Conservation (phyloP, 1,140 invertebrate genomes). For the Heliothis virescens region DNA sequence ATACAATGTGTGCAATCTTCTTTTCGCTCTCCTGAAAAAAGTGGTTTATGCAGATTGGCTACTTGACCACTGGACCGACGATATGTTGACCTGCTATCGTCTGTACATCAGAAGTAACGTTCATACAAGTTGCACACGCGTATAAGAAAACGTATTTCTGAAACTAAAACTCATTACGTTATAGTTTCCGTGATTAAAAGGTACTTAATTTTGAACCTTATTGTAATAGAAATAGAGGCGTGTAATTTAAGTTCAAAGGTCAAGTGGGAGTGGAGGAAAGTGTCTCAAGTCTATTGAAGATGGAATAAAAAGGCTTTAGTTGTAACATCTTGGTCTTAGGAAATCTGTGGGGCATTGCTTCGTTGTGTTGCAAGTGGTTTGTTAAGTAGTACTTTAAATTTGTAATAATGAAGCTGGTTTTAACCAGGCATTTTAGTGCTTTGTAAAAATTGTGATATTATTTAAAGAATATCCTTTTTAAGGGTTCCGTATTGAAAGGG, state of each 20-base stretch:
- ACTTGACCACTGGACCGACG: too few relatives aligned
- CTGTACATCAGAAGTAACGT: neutral
- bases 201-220: slow-evolving; percentile 10
- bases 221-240: neutral
- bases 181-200: slow-evolving; percentile 11
- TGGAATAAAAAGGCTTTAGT: slow-evolving; percentile 31
- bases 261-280: neutral
- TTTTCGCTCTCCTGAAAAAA: too few relatives aligned
- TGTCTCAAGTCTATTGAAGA: slow-evolving; percentile 42
- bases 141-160: slow-evolving; percentile 10
- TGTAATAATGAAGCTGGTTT: too few relatives aligned
- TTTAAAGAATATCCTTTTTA: too few relatives aligned
- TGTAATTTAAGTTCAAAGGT: slow-evolving; percentile 13
- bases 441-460: too few relatives aligned
- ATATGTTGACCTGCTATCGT: too few relatives aligned
- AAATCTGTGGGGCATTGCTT: slow-evolving; percentile 26
- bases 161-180: slow-evolving; percentile 13
- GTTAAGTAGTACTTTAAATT: too few relatives aligned
- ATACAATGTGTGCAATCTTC: too few relatives aligned
- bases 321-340: slow-evolving; percentile 37
- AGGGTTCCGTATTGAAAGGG: too few relatives aligned
- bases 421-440: too few relatives aligned
- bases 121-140: slow-evolving; percentile 15
- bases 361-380: slow-evolving; percentile 7
- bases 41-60: too few relatives aligned